Conservation (phyloP, 1,140 invertebrate species). For the Pseudomyrmex gracilis region DNA sequence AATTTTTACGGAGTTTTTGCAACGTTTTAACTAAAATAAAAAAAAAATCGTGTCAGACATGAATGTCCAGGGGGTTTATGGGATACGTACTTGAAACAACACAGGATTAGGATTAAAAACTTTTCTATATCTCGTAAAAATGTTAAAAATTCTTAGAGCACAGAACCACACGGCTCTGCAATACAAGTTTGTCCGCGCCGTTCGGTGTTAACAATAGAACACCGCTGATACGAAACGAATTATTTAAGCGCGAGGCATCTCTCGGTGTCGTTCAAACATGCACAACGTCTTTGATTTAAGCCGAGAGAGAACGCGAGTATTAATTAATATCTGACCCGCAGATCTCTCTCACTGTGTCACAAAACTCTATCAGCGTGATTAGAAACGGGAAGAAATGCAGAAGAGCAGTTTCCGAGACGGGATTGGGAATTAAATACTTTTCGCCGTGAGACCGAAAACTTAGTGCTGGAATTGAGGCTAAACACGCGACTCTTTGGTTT, state of each 20-base stretch:
- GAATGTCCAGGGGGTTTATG: no score
- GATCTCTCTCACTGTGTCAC: not conserved
- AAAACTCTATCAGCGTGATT: constrained; percentile 16
- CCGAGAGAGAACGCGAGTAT: not conserved
- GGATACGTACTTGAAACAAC: no score
- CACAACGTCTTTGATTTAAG: constrained; percentile 3
- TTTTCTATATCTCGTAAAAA: not conserved
- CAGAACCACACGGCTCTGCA: no score
- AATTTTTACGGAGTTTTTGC: no score
- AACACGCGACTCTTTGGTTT: constrained; percentile 23
- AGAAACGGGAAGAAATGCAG: constrained; percentile 1
- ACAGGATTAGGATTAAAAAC: no score
- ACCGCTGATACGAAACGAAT: not conserved
- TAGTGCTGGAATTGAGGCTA: not conserved
- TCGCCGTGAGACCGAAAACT: not conserved
- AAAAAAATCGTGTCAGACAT: no score
- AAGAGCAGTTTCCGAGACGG: not conserved
- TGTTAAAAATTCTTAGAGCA: no score
- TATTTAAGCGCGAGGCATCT: constrained; percentile 3
- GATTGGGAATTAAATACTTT: constrained; percentile 31
- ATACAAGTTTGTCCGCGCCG: not conserved
- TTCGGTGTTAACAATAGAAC: not conserved
- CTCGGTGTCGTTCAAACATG: not conserved
- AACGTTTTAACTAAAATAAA: no score
- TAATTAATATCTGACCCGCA: constrained; percentile 30